Conservation (phyloP, 2,888 invertebrate species). For the Andrena praecox region DNA sequence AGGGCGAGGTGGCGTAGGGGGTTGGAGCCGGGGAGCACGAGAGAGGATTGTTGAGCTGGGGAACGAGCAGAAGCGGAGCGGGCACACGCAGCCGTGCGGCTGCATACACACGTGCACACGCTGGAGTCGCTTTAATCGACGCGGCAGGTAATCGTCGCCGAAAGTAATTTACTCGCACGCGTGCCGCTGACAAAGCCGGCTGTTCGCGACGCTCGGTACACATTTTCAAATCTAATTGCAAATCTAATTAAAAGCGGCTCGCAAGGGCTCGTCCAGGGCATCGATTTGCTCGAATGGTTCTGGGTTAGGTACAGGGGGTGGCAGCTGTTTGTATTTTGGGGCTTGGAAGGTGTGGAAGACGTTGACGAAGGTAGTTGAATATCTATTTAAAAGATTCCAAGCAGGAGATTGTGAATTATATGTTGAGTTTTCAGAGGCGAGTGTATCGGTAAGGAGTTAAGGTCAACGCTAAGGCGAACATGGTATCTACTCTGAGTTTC, state of each 20-base stretch:
- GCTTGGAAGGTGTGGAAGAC: not conserved
- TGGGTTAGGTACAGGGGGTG: not conserved
- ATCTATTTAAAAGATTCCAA: no score
- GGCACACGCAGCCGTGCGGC: conserved; percentile 28
- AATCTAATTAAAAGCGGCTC: conserved; percentile 72
- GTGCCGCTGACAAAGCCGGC: conserved; percentile 74
- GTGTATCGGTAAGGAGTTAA: no score
- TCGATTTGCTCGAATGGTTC: conserved; percentile 21
- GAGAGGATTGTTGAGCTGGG: not conserved
- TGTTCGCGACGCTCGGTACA: conserved; percentile 68
- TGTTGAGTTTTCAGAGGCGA: no score
- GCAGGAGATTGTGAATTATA: no score
- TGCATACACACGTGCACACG: conserved; percentile 14
- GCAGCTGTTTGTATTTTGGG: not conserved
- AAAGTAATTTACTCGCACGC: conserved; percentile 75
- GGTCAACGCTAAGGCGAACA: no score
- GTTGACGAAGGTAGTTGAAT: not conserved
- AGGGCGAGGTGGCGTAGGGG: no score
- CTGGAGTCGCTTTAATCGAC: conserved; percentile 66
- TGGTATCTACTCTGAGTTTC: no score
- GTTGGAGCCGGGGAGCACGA: not conserved
- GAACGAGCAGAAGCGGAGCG: conserved; percentile 9
- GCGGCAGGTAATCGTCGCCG: conserved; percentile 71
- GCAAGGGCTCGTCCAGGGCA: not conserved
- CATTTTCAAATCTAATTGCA: conserved; percentile 79